These are phyloP conservation scores for Halcyon smyrnensis DNA, from an alignment of 2,797 vertebrate species.

Conservation along the genomic window DNA sequence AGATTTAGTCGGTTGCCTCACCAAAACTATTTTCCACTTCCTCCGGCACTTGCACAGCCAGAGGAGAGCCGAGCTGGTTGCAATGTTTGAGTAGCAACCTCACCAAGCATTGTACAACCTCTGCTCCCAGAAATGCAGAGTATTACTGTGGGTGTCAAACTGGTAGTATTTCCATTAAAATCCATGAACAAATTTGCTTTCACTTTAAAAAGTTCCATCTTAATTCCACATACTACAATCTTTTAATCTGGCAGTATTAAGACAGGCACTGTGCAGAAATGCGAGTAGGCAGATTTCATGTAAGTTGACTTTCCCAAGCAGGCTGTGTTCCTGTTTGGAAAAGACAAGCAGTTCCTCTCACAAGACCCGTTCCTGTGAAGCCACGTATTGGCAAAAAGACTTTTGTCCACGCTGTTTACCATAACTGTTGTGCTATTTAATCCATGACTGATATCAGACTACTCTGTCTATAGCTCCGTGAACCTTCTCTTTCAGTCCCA, in stretches of 20 bases:
- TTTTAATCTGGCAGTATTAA: not conserved
- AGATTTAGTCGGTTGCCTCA: not conserved
- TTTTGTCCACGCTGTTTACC: not conserved
- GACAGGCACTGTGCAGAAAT: not conserved
- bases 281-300: not conserved
- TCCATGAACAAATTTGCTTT: not conserved
- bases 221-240: not conserved
- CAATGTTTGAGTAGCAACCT: not conserved
- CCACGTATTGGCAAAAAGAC: not conserved
- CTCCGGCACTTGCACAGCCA: not conserved
- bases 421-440: not conserved
- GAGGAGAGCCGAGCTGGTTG: not conserved
- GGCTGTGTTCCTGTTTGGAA: not conserved
- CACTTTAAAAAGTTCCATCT: not conserved
- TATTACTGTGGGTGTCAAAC: not conserved
- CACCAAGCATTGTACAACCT: fast-evolving
- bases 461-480: not conserved
- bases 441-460: not conserved
- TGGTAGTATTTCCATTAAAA: not conserved
- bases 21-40: not conserved
- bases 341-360: not conserved
- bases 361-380: not conserved
- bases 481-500: not conserved
- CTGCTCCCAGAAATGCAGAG: not conserved
- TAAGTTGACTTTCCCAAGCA: not conserved